A percentile compares a stretch with the other conserved stretches of the same genome.
Conservation (phyloP, 2,797 vertebrate genomes). For the Salmo trutta region DNA sequence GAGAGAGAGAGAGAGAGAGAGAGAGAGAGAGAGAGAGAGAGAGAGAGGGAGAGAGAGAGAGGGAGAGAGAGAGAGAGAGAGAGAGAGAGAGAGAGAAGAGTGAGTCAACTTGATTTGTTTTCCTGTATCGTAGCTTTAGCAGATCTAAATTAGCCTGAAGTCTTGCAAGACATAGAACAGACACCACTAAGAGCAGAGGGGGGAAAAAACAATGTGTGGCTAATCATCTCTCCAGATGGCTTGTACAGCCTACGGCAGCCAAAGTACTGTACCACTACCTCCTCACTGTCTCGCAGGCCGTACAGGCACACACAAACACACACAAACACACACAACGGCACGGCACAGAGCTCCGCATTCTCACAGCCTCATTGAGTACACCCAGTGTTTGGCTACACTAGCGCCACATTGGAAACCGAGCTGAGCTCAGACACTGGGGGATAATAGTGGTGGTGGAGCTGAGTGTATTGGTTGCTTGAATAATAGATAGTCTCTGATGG, state of each 20-base stretch:
- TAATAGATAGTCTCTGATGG: conserved; percentile 16
- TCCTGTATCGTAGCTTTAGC: background rate
- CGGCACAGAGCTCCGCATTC: no score
- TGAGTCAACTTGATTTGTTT: conserved; percentile 29
- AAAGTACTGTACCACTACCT: conserved; percentile 51
- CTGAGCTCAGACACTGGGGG: conserved; percentile 2
- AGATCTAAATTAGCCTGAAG: background rate
- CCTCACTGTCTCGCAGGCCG: conserved; percentile 36
- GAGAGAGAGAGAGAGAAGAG: conserved; percentile 21
- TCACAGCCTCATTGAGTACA: conserved; percentile 34
- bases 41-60: no score
- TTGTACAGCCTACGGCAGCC: conserved; percentile 45
- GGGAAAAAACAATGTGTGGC: conserved; percentile 35
- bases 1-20: no score
- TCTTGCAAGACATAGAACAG: background rate
- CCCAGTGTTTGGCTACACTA: background rate
- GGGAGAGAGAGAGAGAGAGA: conserved; percentile 32
- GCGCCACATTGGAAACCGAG: conserved; percentile 13
- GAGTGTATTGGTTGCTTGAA: conserved; percentile 1
- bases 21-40: conserved; percentile 2
- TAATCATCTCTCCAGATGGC: conserved; percentile 61
- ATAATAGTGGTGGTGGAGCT: background rate
- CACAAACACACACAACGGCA: conserved; percentile 2
- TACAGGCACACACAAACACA: background rate
- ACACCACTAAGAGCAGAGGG: conserved; percentile 15